These are phyloP conservation scores for Hirundichthys speculiger DNA, from an alignment of 2,113 vertebrate genomes.

Conservation along the genomic window DNA sequence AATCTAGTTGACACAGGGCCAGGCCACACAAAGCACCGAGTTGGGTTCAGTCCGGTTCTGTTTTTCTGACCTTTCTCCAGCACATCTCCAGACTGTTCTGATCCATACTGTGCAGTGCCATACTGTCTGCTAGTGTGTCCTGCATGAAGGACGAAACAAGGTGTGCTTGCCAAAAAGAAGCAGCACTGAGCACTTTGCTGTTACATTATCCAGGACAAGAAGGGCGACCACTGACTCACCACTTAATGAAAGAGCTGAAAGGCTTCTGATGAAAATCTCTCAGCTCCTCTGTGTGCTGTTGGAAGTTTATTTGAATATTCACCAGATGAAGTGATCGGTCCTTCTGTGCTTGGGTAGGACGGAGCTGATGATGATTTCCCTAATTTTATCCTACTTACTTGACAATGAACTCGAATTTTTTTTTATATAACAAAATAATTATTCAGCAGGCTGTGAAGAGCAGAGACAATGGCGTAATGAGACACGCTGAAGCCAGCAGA, in stretches of 20 bases:
- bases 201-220: slow-evolving; percentile 62
- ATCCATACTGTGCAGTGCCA: slow-evolving; percentile 6
- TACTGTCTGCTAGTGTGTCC: slow-evolving; percentile 47
- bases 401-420: rapidly evolving
- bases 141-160: slow-evolving; percentile 53
- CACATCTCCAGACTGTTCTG: slow-evolving; percentile 23
- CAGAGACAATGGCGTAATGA: neutral
- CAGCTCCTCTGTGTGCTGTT: slow-evolving; percentile 9
- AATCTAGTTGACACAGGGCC: slow-evolving; percentile 21
- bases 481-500: slow-evolving; percentile 12
- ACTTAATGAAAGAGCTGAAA: slow-evolving; percentile 50
- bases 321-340: neutral
- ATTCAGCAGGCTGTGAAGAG: slow-evolving; percentile 10
- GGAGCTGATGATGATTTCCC: too few species aligned
- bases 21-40: slow-evolving; percentile 16
- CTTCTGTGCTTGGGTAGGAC: neutral
- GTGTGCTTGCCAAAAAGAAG: slow-evolving; percentile 63
- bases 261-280: slow-evolving; percentile 47
- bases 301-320: neutral
- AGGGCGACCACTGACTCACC: slow-evolving; percentile 56
- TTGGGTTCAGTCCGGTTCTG: neutral
- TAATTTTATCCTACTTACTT: neutral
- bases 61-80: neutral
- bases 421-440: neutral
- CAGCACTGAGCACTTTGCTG: slow-evolving; percentile 48